These are phyloP conservation scores for Oreohelix idahoensis DNA, from an alignment of 1,140 invertebrate genomes.

Conservation along the genomic window DNA sequence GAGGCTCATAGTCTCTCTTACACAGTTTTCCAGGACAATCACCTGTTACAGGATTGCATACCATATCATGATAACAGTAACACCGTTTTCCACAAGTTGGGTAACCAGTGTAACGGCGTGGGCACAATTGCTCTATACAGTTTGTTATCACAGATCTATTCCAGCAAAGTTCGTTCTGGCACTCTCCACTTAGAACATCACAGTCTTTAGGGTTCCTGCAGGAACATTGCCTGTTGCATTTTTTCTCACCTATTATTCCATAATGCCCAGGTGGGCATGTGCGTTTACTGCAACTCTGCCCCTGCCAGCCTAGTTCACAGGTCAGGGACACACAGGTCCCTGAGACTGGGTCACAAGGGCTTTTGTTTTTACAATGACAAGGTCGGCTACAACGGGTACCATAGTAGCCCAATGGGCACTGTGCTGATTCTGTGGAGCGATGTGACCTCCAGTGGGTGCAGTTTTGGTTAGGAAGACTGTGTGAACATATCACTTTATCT, in stretches of 20 bases:
- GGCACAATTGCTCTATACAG: background rate
- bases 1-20: background rate
- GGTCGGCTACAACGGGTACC: background rate
- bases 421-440: no score
- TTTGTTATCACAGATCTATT: background rate
- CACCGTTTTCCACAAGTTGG: background rate
- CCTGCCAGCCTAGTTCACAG: background rate
- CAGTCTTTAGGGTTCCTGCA: background rate
- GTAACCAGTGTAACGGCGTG: background rate
- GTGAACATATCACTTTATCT: no score
- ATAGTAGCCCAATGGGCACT: background rate
- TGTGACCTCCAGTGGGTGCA: no score
- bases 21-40: background rate
- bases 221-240: background rate
- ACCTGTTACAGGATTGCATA: background rate
- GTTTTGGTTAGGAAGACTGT: no score
- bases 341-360: background rate
- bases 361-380: background rate
- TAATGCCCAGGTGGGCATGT: background rate
- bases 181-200: background rate
- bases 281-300: background rate
- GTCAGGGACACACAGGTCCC: background rate
- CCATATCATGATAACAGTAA: background rate
- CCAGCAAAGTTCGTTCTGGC: background rate
- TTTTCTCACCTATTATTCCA: background rate